Conservation (phyloP, 2,113 vertebrate species). For the Sterrhoptilus dennistouni region DNA sequence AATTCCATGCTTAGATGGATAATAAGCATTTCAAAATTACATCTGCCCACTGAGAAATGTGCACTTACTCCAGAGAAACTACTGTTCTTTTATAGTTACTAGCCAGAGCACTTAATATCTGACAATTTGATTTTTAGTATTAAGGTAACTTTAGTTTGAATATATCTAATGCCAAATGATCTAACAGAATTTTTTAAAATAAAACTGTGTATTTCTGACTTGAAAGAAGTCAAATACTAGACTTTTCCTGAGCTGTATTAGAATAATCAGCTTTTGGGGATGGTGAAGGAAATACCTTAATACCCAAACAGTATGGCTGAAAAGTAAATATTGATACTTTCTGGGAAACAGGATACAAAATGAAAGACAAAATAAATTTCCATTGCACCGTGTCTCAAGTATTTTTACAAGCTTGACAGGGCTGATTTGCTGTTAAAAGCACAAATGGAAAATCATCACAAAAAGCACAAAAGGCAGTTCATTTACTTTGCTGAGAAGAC, state of each 20-base stretch:
- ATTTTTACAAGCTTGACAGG: slow-evolving; percentile 5
- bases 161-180: slow-evolving; percentile 48
- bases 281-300: slow-evolving; percentile 42
- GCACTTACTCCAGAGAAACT: slow-evolving; percentile 41
- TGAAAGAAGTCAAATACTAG: slow-evolving; percentile 26
- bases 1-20: slow-evolving; percentile 74
- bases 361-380: slow-evolving; percentile 13
- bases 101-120: slow-evolving; percentile 61
- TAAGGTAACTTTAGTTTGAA: slow-evolving; percentile 75
- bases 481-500: not conserved
- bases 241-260: slow-evolving; percentile 49
- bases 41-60: slow-evolving; percentile 65
- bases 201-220: slow-evolving; percentile 8
- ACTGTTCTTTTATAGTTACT: slow-evolving; percentile 62
- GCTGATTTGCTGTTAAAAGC: not conserved
- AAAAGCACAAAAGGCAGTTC: not conserved
- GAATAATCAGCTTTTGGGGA: slow-evolving; percentile 60
- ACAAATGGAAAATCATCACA: not conserved
- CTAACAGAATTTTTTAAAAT: slow-evolving; percentile 2
- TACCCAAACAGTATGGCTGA: not conserved
- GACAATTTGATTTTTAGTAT: slow-evolving; percentile 72
- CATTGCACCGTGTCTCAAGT: not conserved
- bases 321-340: slow-evolving; percentile 47
- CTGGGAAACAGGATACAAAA: slow-evolving; percentile 8
- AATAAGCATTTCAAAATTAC: slow-evolving; percentile 69